These are phyloP conservation scores for Eudasyphora cyanicolor DNA, from an alignment of 2,888 invertebrate species.

Conservation along the genomic window DNA sequence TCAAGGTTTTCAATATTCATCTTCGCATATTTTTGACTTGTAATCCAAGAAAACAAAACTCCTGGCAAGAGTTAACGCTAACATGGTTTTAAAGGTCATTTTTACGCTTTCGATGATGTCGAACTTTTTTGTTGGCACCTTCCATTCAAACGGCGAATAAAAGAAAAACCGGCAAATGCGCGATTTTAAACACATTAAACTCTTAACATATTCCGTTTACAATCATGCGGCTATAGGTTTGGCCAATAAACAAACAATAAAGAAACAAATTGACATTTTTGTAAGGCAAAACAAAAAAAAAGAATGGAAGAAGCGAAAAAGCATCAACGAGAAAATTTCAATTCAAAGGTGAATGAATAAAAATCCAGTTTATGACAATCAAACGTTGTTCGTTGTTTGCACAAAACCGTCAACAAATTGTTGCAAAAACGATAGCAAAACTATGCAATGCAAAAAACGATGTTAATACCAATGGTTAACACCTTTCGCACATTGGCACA, in stretches of 20 bases:
- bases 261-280: conserved; percentile 17
- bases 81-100: conserved; percentile 10
- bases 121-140: background rate
- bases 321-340: background rate
- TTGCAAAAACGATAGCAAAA: conserved; percentile 5
- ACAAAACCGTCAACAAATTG: background rate
- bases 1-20: background rate
- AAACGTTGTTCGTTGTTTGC: background rate
- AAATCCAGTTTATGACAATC: conserved; percentile 36
- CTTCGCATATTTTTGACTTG: background rate
- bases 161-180: background rate
- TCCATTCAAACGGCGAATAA: background rate
- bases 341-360: conserved; percentile 37
- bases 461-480: conserved; percentile 7
- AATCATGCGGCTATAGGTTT: background rate
- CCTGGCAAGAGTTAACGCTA: background rate
- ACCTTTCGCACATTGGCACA: conserved; percentile 5
- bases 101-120: background rate
- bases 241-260: background rate
- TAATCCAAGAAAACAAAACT: background rate
- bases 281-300: background rate
- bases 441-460: conserved; percentile 13
- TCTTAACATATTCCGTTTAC: background rate
- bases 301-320: background rate
- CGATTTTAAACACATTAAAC: background rate